Evolutionary conservation across 1,140 invertebrate species (phyloP), one percentile per base, ranked within the genome.

Genomic region (Diploscapter pachys): DNA sequence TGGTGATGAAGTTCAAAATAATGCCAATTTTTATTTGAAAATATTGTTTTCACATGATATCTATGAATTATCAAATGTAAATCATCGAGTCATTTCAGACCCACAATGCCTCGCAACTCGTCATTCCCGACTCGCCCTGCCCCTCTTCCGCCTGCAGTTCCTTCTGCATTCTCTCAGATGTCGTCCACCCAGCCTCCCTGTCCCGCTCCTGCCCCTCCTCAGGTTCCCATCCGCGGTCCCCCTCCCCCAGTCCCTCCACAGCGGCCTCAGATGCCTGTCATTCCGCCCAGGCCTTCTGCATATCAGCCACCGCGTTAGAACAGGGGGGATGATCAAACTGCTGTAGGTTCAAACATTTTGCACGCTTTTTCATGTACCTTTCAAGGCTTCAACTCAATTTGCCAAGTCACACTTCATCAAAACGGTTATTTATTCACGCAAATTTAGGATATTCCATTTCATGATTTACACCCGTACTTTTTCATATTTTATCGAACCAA

Each of bases 201-300:
- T 56, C 5, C 71, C 64, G 9, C 63, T 67, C 8, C 48, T 64
- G 13, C 57, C 73, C 63, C 73, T 5, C 73, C 73, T 6, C 55
- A 57, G 11, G 57, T 74, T 59, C 73, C 73, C 8, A 31, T 64
- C 0, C 13, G 73, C 53, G 59, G 52, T 5, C 65, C 73, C 11
- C 73, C 73, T n/a, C 73, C 73, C 53, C 65, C 65, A 31, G 31
- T 31, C 31, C 73, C 73, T 48, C 73, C 73, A 62, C 73, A 65
- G 11, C 9, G 66, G 6, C 73, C 73, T 52, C 73, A 65, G 0
- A 61, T 65, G n/a, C 73, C 73, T 55, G 57, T 74, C 6, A 69
- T 74, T 62, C 73, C 73, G 55, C 73, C 73, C n/a, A 64, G 73
- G 54, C 73, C 73, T 31, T 31, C 31, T 31, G 31, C 31, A 31